Conservation (phyloP, 2,797 vertebrate species). For the Heteromormyrus szaboi region DNA sequence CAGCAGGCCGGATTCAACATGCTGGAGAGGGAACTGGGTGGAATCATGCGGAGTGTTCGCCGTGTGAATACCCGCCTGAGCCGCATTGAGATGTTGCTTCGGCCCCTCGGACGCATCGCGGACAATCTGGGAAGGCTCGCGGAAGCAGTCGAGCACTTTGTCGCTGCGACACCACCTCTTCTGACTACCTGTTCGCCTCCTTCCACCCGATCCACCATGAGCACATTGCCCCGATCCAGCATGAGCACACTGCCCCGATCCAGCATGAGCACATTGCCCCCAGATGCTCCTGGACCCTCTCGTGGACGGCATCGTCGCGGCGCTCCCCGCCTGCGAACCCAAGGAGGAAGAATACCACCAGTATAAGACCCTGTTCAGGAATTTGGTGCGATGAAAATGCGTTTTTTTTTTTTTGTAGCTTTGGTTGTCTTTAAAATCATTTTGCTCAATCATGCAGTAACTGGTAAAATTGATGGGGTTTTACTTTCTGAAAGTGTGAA, state of each 20-base stretch:
- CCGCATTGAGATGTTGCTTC: neutral
- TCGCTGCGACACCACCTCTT: neutral
- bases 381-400: neutral
- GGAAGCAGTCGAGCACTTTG: neutral
- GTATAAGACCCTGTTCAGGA: neutral
- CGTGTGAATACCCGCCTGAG: neutral
- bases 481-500: neutral
- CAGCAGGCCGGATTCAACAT: conserved; percentile 8
- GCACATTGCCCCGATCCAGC: neutral
- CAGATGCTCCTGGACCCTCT: neutral
- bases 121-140: neutral
- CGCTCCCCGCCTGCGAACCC: neutral
- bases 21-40: conserved; percentile 9
- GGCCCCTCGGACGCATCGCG: neutral
- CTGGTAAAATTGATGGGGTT: neutral
- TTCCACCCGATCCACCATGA: neutral
- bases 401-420: neutral
- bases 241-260: neutral
- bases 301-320: neutral
- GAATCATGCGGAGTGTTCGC: neutral
- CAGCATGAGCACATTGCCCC: neutral
- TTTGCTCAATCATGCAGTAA: neutral
- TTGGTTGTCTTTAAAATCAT: neutral
- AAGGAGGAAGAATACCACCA: neutral
- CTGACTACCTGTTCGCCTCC: neutral